phyloP scores from a whole-genome alignment of 1,140 invertebrate species.

The Drosophila eugracilis region DNA sequence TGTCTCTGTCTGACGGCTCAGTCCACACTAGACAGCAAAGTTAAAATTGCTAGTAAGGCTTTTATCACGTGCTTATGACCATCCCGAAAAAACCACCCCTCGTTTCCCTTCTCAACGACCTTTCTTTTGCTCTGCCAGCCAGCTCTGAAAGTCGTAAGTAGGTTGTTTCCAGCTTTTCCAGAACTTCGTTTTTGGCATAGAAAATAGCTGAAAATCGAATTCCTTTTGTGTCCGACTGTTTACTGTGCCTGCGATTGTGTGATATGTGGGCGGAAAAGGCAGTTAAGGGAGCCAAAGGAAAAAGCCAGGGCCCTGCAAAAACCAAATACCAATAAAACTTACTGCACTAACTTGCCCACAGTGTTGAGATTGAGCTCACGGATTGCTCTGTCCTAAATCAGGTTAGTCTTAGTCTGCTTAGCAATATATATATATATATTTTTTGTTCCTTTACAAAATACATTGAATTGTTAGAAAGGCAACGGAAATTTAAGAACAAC shows the following conservation, averaged over 20 bases:
- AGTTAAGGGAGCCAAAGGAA: not conserved
- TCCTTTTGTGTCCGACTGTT: conserved; percentile 55
- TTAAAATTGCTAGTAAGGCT: conserved; percentile 79
- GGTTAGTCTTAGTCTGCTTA: conserved; percentile 22
- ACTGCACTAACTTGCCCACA: conserved; percentile 47
- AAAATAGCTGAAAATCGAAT: conserved; percentile 79
- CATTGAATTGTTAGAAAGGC: conserved; percentile 3
- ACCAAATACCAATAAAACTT: conserved; percentile 78
- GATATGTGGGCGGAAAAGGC: conserved; percentile 8
- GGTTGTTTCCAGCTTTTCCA: conserved; percentile 58
- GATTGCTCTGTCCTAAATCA: conserved; percentile 29
- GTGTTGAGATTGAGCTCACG: conserved; percentile 12
- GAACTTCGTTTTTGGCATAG: conserved; percentile 74
- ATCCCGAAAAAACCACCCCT: not conserved
- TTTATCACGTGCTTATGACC: conserved; percentile 77
- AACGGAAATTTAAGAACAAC: conserved; percentile 1
- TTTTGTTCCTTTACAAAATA: not conserved
- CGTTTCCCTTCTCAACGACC: not conserved
- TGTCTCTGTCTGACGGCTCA: conserved; percentile 33
- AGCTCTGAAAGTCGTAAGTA: conserved; percentile 59
- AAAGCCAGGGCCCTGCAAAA: conserved; percentile 28
- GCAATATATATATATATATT: conserved; percentile 3
- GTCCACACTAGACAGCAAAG: conserved; percentile 53
- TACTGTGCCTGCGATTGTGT: conserved; percentile 42
- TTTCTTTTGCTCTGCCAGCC: conserved; percentile 2